Evolutionary conservation across 2,888 invertebrate species (phyloP).

Genomic region (Caenorhabditis sulstoni): DNA sequence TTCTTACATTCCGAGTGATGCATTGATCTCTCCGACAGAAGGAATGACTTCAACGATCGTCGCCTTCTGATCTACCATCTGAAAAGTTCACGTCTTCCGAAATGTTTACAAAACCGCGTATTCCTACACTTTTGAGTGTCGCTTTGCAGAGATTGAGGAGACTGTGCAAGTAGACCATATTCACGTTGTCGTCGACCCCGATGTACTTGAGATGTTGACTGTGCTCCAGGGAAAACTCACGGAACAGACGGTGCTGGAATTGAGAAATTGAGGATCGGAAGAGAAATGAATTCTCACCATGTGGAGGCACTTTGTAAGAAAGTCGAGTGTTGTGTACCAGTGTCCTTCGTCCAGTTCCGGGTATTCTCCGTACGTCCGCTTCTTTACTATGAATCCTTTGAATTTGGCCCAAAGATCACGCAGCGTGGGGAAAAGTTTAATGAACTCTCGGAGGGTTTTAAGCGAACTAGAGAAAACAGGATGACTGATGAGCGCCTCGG

Average conservation of each 20-base stretch:
- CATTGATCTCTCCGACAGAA: conserved; percentile 4
- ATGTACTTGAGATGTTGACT: conserved; percentile 9
- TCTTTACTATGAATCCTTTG: conserved; percentile 18
- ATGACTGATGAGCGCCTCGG: conserved; percentile 15
- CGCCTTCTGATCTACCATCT: conserved; percentile 15
- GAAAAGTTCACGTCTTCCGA: background rate
- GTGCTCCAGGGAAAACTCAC: conserved; percentile 9
- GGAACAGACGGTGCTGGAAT: conserved; percentile 35
- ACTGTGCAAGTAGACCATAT: conserved; percentile 37
- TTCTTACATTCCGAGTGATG: conserved; percentile 11
- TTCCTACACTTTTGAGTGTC: background rate
- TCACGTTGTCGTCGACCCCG: conserved; percentile 18
- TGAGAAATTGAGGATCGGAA: background rate
- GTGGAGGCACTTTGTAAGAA: conserved; percentile 39
- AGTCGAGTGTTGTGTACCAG: conserved; percentile 32
- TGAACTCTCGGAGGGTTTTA: conserved; percentile 26
- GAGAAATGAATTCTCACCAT: conserved; percentile 10
- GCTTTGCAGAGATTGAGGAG: conserved; percentile 21
- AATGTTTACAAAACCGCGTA: background rate
- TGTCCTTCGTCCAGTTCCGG: conserved; percentile 28
- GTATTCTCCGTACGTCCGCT: conserved; percentile 41
- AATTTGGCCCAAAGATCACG: conserved; percentile 23
- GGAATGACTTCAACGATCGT: conserved; percentile 32
- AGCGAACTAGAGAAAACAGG: conserved; percentile 6
- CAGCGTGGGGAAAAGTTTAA: conserved; percentile 13